Percentiles rank a stretch among this genome's conserved stretches.
These are phyloP conservation scores for Myotis planiceps DNA, from an alignment of 2,797 vertebrate species.

Conservation along the genomic window DNA sequence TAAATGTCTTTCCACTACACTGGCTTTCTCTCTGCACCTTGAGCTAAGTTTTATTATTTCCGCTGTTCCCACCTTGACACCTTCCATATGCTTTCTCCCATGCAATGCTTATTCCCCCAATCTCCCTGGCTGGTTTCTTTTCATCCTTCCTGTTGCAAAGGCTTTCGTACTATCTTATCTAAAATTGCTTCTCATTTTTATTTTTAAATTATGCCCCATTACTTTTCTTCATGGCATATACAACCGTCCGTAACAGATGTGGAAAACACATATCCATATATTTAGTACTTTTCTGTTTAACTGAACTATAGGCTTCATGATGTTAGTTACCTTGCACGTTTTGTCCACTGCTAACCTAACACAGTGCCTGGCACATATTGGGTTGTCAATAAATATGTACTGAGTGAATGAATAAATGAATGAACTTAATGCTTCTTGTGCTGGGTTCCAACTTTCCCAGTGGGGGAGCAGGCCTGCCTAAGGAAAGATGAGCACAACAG, in stretches of 20 bases:
- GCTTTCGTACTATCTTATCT: background rate
- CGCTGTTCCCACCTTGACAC: fast-evolving
- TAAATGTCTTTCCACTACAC: background rate
- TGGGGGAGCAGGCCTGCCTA: background rate
- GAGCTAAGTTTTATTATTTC: background rate
- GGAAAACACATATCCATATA: background rate
- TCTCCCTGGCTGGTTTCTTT: background rate
- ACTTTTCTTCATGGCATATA: background rate
- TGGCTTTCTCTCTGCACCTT: background rate
- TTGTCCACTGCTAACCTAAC: background rate
- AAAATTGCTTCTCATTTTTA: background rate
- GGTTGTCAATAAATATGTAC: background rate
- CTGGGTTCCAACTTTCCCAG: background rate
- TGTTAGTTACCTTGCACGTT: background rate
- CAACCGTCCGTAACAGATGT: background rate
- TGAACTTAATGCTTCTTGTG: background rate
- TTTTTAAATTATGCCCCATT: background rate
- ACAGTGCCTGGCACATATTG: background rate
- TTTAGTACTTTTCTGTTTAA: background rate
- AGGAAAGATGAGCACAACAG: background rate
- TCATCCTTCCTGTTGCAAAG: background rate
- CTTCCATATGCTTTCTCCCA: background rate
- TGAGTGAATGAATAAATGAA: background rate
- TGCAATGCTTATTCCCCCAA: background rate
- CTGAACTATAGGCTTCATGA: background rate